Evolutionary conservation across 2,888 invertebrate species (phyloP), one percentile per base, ranked within the genome.

Genomic region (Galerucella pusilla): DNA sequence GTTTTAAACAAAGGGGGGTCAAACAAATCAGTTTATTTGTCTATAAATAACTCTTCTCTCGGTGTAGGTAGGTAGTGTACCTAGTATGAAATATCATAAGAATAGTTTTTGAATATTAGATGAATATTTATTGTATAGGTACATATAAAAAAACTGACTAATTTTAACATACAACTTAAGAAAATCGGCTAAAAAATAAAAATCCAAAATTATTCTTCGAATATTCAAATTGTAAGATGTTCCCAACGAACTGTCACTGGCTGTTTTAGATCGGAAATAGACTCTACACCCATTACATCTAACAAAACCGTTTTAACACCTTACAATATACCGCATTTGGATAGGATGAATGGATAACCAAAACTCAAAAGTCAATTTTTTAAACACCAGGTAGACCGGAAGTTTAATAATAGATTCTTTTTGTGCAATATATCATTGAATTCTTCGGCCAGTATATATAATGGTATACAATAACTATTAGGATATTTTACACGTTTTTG

Each of bases 371-470:
- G 78, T 78, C 76, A 74, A 65, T 74, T 78, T 76, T 74, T 76
- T 73, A 68, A 76, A 70, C 67, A 69, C 74, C 79, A 79, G 79
- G 79, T 79, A 79, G 70, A 77, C 79, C 77, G 79, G 79, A 79
- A 79, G 79, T 79, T 78, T 77, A 72, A 78, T 75, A 75, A 76
- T 77, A 75, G 76, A 74, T 46, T 52, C 76, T 76, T 79, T 79
- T 79, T 79, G 74, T 78, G 77, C 71, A 78, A 79, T 67, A 57
- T 76, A 67, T 75, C 76, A 75, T 79, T 74, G 66, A 71, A 60
- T 60, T 71, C 54, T 72, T 75, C 70, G 72, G 71, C 69, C 71
- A 72, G 74, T 77, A 78, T 77, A 78, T 76, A 78, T 76, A 78
- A 77, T 78, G 71, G 74, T 74, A 73, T 75, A 77, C 72, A 75